Evolutionary conservation across 2,888 invertebrate genomes (phyloP).

Genomic region (Terebella lapidaria): DNA sequence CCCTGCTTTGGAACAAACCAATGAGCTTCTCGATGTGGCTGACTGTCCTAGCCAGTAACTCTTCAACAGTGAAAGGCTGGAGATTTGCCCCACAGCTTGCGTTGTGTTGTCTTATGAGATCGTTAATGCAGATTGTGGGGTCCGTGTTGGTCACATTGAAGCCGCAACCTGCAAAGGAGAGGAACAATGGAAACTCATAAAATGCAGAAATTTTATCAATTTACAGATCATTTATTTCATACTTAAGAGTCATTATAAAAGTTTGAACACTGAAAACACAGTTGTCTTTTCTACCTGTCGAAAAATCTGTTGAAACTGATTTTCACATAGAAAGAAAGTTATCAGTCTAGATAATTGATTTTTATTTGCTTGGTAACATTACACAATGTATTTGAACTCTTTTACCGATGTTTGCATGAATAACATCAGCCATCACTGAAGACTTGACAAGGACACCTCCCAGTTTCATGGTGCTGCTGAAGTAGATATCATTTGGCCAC

Average conservation of each 20-base stretch:
- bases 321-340: no score
- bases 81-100: constrained; percentile 26
- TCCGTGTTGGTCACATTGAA: constrained; percentile 79
- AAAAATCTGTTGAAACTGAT: no score
- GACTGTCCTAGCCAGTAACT: constrained; percentile 67
- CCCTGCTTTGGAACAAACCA: constrained; percentile 60
- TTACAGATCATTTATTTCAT: no score
- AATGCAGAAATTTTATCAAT: no score
- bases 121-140: constrained; percentile 84
- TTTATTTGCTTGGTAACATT: no score
- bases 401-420: constrained; percentile 46
- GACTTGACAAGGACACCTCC: constrained; percentile 79
- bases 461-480: constrained; percentile 73
- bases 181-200: no score
- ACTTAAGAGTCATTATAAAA: no score
- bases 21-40: constrained; percentile 71
- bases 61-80: constrained; percentile 33
- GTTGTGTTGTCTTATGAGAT: constrained; percentile 71
- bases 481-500: constrained; percentile 97
- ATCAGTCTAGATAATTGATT: no score
- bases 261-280: no score
- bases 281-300: no score
- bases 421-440: constrained; percentile 32
- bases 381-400: no score
- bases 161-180: constrained; percentile 67